Conservation (phyloP, 64 coral and sea anemone species). For the Pachyseris speciosa region DNA sequence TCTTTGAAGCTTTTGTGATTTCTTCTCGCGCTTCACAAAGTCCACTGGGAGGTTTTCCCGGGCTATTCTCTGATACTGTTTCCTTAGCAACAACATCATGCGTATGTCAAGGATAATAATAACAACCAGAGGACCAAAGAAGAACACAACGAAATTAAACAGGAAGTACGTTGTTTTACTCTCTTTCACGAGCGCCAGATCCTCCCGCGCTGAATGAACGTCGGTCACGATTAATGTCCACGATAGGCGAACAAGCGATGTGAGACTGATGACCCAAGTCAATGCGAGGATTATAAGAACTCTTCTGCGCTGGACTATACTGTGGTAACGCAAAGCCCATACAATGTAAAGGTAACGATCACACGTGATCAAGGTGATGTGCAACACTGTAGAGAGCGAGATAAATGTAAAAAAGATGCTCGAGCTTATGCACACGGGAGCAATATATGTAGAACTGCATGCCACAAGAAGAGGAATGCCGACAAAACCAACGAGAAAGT, state of each 20-base stretch:
- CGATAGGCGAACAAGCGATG: slow-evolving; percentile 30
- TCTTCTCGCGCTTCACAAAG: background rate
- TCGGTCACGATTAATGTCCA: slow-evolving; percentile 24
- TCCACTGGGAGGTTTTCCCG: slow-evolving; percentile 37
- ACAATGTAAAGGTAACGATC: slow-evolving; percentile 66
- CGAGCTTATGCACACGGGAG: slow-evolving; percentile 9
- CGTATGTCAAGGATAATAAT: slow-evolving; percentile 36
- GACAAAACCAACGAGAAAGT: slow-evolving; percentile 43
- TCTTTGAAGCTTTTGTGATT: background rate
- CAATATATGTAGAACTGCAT: background rate
- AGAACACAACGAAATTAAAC: slow-evolving; percentile 37
- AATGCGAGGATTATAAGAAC: background rate
- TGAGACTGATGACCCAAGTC: slow-evolving; percentile 52
- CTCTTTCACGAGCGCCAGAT: background rate
- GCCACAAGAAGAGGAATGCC: slow-evolving; percentile 53
- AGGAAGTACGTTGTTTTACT: slow-evolving; percentile 38
- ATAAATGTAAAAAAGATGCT: slow-evolving; percentile 41
- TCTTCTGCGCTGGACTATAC: slow-evolving; percentile 30
- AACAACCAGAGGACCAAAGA: slow-evolving; percentile 33
- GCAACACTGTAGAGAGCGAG: slow-evolving; percentile 46
- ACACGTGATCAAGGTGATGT: slow-evolving; percentile 44
- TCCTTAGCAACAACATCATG: slow-evolving; percentile 40
- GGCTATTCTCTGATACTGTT: slow-evolving; percentile 49
- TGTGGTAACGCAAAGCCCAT: slow-evolving; percentile 51
- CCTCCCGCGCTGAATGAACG: background rate